phyloP scores from a whole-genome alignment of 2,797 vertebrate species.

The Okamejei kenojei region DNA sequence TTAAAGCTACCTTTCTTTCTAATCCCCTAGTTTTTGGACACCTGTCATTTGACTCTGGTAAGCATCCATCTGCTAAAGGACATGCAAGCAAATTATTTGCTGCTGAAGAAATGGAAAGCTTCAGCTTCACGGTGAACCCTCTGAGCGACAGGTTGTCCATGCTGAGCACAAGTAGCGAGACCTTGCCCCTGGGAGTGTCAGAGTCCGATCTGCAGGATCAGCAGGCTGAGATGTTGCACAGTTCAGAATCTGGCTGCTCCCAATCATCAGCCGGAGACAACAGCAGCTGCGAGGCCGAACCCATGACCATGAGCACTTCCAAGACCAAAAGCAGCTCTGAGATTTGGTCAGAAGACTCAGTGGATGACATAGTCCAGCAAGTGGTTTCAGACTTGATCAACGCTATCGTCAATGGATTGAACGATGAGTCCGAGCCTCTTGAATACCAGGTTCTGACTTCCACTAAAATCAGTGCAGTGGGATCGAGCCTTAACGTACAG shows the following conservation, averaged over 20 bases:
- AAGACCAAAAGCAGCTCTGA: slow-evolving; percentile 54
- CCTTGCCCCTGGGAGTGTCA: slow-evolving; percentile 73
- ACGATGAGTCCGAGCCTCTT: slow-evolving; percentile 55
- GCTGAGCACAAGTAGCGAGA: slow-evolving; percentile 92
- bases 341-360: slow-evolving; percentile 57
- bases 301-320: slow-evolving; percentile 58
- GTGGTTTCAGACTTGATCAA: slow-evolving; percentile 79
- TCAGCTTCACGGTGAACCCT: slow-evolving; percentile 93
- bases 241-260: slow-evolving; percentile 83
- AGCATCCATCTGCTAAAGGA: slow-evolving; percentile 55
- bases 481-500: slow-evolving; percentile 50
- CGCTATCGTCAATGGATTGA: slow-evolving; percentile 65
- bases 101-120: slow-evolving; percentile 88
- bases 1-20: slow-evolving; percentile 38
- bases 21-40: slow-evolving; percentile 58
- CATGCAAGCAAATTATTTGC: slow-evolving; percentile 60
- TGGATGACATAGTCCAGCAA: slow-evolving; percentile 72
- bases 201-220: slow-evolving; percentile 78
- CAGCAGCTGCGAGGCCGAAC: slow-evolving; percentile 79
- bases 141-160: slow-evolving; percentile 89
- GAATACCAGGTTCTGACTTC: slow-evolving; percentile 65
- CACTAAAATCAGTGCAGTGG: slow-evolving; percentile 59
- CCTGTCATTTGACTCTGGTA: slow-evolving; percentile 55
- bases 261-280: slow-evolving; percentile 80
- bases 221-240: slow-evolving; percentile 75